Conservation (phyloP, 2,888 invertebrate species). For the Orgyia antiqua region DNA sequence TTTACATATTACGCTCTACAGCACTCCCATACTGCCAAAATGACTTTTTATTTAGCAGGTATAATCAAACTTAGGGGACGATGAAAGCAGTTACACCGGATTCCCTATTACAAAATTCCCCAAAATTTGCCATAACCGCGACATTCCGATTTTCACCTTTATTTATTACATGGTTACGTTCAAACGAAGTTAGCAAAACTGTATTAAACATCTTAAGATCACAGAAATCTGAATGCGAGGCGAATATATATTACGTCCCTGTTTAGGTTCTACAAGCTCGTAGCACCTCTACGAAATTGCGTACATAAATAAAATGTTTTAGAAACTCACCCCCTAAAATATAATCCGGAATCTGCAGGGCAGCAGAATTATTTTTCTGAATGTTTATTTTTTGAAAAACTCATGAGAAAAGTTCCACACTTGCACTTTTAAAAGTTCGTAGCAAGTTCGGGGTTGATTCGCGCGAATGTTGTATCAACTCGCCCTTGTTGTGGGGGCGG, state of each 20-base stretch:
- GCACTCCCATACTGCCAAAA: conserved; percentile 73
- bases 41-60: conserved; percentile 76
- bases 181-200: no score
- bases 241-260: no score
- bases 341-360: conserved; percentile 36
- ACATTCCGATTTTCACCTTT: conserved; percentile 32
- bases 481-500: conserved; percentile 69
- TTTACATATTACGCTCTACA: conserved; percentile 69
- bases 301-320: conserved; percentile 12
- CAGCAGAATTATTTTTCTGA: conserved; percentile 20
- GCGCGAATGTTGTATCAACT: conserved; percentile 41
- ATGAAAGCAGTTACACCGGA: conserved; percentile 54
- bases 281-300: conserved; percentile 38
- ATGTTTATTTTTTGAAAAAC: conserved; percentile 31
- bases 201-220: no score
- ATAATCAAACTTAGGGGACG: conserved; percentile 68
- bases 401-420: conserved; percentile 47
- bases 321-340: conserved; percentile 32
- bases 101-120: conserved; percentile 42
- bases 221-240: no score
- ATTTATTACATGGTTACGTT: conserved; percentile 19
- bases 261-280: conserved; percentile 30
- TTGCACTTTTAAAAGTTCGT: conserved; percentile 60
- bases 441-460: conserved; percentile 58
- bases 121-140: conserved; percentile 30